Evolutionary conservation across 2,113 vertebrate genomes (phyloP), one percentile per base, ranked within the genome.

Genomic region (Amia ocellicauda): DNA sequence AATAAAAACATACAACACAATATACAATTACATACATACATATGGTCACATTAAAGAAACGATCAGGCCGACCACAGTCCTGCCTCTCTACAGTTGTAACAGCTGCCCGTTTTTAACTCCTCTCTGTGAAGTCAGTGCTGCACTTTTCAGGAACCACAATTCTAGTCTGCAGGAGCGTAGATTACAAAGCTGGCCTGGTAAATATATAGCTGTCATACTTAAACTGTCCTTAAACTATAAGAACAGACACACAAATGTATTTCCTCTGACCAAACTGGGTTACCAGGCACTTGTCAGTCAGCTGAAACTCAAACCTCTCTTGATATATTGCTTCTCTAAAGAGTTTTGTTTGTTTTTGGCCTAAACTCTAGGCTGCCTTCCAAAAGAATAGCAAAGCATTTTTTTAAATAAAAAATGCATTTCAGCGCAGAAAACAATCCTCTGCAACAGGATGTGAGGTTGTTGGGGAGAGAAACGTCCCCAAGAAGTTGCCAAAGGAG

Each of bases 131-230:
- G 75, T 76, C 86, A 80, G n/a, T n/a, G n/a, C 78, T 78, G 83
- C 82, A 81, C 82, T 80, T 84, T 87, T 85, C 58, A 83, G 84
- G 77, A 77, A 76, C 78, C 75, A 84, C 79, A 86, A 87, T 84
- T 78, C 80, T 80, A 79, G 80, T 86, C 85, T 88, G 86, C 85
- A 81, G 83, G 83, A 74, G 77, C 69, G 69, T 69, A 86, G 84
- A 89, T 90, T 89, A 89, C 82, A 89, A 83, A 70, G 83, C 83
- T 72, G 71, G 24, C 61, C 76, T 75, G 29, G 3, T 74, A 85
- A 86, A 90, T 88, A 81, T 80, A 83, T 85, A 83, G 78, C 81
- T 84, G 80, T 70, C 74, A 72, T 74, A 69, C 74, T 81, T 81
- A 76, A 78, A 77, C 79, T 81, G 74, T 76, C 81, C 79, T 86